Evolutionary conservation across 2,113 vertebrate genomes (phyloP).

Genomic region (Zootoca vivipara): DNA sequence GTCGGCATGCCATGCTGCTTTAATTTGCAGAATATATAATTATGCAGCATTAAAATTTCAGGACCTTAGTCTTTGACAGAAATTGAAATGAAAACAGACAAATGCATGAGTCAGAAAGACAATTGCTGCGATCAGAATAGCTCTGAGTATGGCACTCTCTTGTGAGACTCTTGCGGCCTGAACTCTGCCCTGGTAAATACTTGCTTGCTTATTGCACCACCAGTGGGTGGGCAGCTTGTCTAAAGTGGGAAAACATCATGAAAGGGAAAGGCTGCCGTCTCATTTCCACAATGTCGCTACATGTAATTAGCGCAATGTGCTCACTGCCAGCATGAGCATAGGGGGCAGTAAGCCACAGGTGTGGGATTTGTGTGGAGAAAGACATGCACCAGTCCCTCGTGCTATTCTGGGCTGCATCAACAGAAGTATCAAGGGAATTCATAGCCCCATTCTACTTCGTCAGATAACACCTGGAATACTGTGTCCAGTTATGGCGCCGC

Average conservation of each 20-base stretch:
- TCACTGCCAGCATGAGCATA: not conserved
- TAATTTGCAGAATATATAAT: constrained; percentile 71
- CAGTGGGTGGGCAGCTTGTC: not conserved
- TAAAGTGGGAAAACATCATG: constrained; percentile 18
- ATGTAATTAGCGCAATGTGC: constrained; percentile 5
- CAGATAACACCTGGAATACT: no score
- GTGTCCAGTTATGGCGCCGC: no score
- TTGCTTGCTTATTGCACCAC: constrained; percentile 23
- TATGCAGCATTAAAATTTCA: constrained; percentile 69
- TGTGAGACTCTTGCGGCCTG: constrained; percentile 43
- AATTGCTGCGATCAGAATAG: constrained; percentile 44
- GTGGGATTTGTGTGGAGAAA: not conserved
- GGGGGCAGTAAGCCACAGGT: not conserved
- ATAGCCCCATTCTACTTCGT: no score
- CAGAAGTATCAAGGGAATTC: no score
- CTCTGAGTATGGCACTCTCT: constrained; percentile 49
- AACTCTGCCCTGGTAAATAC: constrained; percentile 32
- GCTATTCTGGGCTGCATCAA: no score
- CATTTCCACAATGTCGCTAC: not conserved
- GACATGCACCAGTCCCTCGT: not conserved
- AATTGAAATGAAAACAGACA: constrained; percentile 68
- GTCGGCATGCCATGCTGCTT: constrained; percentile 58
- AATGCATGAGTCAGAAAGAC: constrained; percentile 42
- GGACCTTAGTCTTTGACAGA: constrained; percentile 64
- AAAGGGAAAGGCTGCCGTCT: not conserved